Conservation (phyloP, 2,113 vertebrate genomes). For the Calypte anna region DNA sequence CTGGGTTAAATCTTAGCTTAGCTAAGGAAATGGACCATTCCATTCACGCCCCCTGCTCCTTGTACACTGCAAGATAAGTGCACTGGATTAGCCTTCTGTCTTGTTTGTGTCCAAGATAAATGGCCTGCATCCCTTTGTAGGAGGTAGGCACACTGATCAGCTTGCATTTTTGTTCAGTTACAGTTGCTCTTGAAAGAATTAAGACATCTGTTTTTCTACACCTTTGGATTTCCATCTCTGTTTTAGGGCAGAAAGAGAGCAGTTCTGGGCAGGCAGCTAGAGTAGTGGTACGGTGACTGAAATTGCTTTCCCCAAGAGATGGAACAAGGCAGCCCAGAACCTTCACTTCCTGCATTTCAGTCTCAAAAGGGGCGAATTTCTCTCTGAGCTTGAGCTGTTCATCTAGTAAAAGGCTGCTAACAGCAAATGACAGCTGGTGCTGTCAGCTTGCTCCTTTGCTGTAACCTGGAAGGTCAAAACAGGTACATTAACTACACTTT, state of each 20-base stretch:
- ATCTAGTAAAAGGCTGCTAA: constrained; percentile 5
- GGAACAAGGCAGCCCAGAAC: background rate
- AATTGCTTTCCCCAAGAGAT: background rate
- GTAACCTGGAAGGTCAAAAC: constrained; percentile 15
- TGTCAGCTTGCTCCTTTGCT: background rate
- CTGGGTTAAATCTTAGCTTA: too few species aligned
- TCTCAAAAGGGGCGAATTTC: background rate
- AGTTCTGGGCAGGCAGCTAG: background rate
- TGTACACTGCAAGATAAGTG: too few species aligned
- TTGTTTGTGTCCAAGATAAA: too few species aligned
- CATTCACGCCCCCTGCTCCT: too few species aligned
- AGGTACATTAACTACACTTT: background rate
- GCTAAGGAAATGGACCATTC: too few species aligned
- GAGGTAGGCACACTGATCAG: too few species aligned
- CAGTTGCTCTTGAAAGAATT: too few species aligned
- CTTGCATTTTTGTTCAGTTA: too few species aligned
- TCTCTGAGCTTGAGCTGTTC: background rate
- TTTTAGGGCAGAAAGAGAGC: background rate
- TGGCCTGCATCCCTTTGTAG: too few species aligned
- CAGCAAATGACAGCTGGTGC: constrained; percentile 23
- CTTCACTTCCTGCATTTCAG: background rate
- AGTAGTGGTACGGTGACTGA: background rate
- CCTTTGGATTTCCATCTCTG: background rate
- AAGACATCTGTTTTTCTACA: too few species aligned
- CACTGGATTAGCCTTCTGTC: too few species aligned